Base-by-base conservation (phyloP, 2,797 vertebrate species). In the Salarias fasciatus region DNA sequence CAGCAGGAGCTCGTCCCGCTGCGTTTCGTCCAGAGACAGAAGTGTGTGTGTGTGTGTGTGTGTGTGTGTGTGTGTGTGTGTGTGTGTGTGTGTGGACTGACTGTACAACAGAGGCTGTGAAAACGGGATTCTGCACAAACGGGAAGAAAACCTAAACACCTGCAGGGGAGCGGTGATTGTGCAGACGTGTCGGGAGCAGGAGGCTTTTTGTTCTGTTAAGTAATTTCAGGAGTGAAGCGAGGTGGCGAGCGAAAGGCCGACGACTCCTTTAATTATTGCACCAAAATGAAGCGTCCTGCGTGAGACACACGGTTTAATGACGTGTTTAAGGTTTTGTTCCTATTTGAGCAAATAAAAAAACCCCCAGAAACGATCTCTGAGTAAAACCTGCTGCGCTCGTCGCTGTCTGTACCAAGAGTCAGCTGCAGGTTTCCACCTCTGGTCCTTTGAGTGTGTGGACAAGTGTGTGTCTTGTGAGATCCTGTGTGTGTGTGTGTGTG, bases 51-150 rank as follows among this genome's bases (percentile, higher is more conserved):
- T n/a, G n/a, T n/a, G n/a, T n/a, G n/a, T n/a, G n/a, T n/a, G n/a
- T n/a, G n/a, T n/a, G n/a, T n/a, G n/a, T n/a, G n/a, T n/a, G n/a
- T n/a, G n/a, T n/a, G n/a, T n/a, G n/a, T n/a, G n/a, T n/a, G n/a
- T n/a, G n/a, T n/a, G n/a, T n/a, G n/a, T n/a, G n/a, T 43, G 0
- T 4, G 30, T 8, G 4, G 30, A 7, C 4, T 31, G 30, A 29
- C 53, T 46, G 57, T 35, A 51, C 29, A 30, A 49, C 33, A 56
- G 66, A 60, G 48, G 73, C 63, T n/a, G n/a, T n/a, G n/a, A 24
- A 24, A 24, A 24, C 24, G 18, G 3, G 18, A 24, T 24, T 24
- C 18, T 24, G 18, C 18, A 24, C 2, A 52, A 36, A 43, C 11
- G 2, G 36, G 3, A 35, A 48, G 44, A 40, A 24, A 45, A 0